A percentile compares a stretch with the other conserved stretches of the same genome.
Evolutionary conservation across 2,797 vertebrate genomes (phyloP).

Genomic region (Calcarius lapponicus): DNA sequence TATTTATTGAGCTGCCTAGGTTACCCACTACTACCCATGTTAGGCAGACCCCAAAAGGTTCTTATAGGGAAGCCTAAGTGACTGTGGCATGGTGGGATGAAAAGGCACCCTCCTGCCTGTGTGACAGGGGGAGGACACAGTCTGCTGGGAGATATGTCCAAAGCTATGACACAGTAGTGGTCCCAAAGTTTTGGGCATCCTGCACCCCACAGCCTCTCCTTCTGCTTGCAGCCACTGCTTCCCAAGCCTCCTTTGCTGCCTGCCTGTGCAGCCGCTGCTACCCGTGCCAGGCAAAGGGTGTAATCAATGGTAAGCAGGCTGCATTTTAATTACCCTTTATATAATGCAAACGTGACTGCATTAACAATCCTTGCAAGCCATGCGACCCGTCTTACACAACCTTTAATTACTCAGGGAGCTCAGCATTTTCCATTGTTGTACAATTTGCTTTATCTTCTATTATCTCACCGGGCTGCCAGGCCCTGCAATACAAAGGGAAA

Average conservation of each 20-base stretch:
- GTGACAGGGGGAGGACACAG: not conserved
- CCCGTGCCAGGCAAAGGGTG: not conserved
- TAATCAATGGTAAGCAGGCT: conserved; percentile 46
- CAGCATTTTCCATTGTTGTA: conserved; percentile 23
- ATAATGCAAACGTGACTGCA: conserved; percentile 52
- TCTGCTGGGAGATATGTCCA: not conserved
- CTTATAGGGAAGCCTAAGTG: rapidly evolving
- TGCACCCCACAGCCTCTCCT: not conserved
- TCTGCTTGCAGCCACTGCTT: not conserved
- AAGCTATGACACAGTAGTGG: rapidly evolving
- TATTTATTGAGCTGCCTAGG: not conserved
- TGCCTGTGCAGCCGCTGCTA: not conserved
- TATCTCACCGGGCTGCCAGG: conserved; percentile 3
- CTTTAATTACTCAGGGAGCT: conserved; percentile 54
- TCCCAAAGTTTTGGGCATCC: not conserved
- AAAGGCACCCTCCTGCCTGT: not conserved
- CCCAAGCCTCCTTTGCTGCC: not conserved
- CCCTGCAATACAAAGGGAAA: conserved; percentile 41
- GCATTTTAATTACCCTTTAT: conserved; percentile 60
- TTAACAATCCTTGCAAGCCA: conserved; percentile 60
- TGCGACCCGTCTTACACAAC: conserved; percentile 36
- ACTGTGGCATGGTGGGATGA: not conserved
- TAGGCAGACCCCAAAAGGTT: not conserved
- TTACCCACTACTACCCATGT: not conserved
- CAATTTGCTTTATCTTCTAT: conserved; percentile 47